These are phyloP conservation scores for Cheilosia scutellata DNA, from an alignment of 2,888 invertebrate species.

Conservation along the genomic window DNA sequence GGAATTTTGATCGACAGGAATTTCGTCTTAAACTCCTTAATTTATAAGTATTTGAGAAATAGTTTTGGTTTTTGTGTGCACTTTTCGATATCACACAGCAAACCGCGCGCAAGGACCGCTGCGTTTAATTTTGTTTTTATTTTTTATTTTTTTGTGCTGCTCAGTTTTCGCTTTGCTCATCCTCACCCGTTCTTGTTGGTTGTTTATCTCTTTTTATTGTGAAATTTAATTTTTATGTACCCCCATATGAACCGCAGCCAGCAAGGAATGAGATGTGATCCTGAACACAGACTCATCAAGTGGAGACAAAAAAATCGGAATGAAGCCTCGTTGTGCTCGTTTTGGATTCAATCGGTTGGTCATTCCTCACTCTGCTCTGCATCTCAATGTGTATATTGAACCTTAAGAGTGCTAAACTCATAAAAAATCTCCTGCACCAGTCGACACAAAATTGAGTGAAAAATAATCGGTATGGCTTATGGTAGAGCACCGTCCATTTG, in stretches of 20 bases:
- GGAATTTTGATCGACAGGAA: conserved; percentile 85
- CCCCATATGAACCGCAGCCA: conserved; percentile 54
- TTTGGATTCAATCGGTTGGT: conserved; percentile 53
- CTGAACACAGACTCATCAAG: conserved; percentile 16
- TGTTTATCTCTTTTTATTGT: conserved; percentile 43
- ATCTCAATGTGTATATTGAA: conserved; percentile 72
- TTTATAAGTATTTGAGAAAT: conserved; percentile 84
- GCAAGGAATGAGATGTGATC: conserved; percentile 62
- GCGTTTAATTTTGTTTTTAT: conserved; percentile 4
- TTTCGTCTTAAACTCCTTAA: conserved; percentile 84
- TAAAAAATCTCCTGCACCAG: conserved; percentile 50
- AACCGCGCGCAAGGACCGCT: conserved; percentile 46
- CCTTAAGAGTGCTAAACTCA: conserved; percentile 70
- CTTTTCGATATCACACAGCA: conserved; percentile 73
- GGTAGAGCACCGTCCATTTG: conserved; percentile 16
- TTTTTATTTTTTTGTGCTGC: conserved; percentile 11
- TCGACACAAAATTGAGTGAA: conserved; percentile 64
- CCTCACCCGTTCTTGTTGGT: conserved; percentile 61
- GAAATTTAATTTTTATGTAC: conserved; percentile 69
- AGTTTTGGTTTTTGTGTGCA: conserved; percentile 80
- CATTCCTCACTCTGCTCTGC: conserved; percentile 70
- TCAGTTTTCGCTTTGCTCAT: conserved; percentile 40
- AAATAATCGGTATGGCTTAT: conserved; percentile 49
- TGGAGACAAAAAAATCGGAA: conserved; percentile 28
- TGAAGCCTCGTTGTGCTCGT: conserved; percentile 45